Evolutionary conservation across 2,888 invertebrate species (phyloP), one percentile per base, ranked within the genome.

Genomic region (Cyaniris semiargus): DNA sequence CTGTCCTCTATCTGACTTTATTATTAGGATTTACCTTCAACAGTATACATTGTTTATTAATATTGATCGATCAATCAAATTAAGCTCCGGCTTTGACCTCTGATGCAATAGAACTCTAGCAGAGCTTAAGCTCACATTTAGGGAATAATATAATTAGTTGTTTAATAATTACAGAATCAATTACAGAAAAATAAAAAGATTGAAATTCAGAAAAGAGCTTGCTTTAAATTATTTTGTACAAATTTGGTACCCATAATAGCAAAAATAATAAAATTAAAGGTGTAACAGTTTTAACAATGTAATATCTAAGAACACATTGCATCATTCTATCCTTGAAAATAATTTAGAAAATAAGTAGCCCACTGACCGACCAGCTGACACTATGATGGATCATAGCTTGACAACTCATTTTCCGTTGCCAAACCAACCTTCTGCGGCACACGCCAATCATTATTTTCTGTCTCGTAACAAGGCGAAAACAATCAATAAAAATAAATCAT

Each of bases 401-500:
- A 93, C 92, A 93, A 93, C 90, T 93, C 90, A 93, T 94, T 93
- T 92, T 92, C 91, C 70, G 91, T 92, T 93, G 92, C 91, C 89
- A 90, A 91, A 91, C 88, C 84, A 80, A 86, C 84, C 92, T 87
- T 91, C 87, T 90, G 91, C 92, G 93, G 91, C 90, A 91, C 90
- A 92, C 88, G 83, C 83, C 89, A 88, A 90, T 92, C 92, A 94
- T 94, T 94, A 93, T 92, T 93, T 93, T 93, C 92, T 92, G 94
- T 94, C 94, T 92, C 83, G 90, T 90, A 93, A 90, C 93, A 93
- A 93, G 92, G 93, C 93, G 88, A 93, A 93, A 92, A 93, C 93
- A 91, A 94, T 93, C 93, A 94, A 94, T 94, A 94, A 93, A 93
- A 93, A 94, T 94, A 93, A 93, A 94, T 93, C 93, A 94, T 94